These are phyloP conservation scores for Pristionchus exspectatus DNA, from an alignment of 2,888 invertebrate species.

Conservation along the genomic window DNA sequence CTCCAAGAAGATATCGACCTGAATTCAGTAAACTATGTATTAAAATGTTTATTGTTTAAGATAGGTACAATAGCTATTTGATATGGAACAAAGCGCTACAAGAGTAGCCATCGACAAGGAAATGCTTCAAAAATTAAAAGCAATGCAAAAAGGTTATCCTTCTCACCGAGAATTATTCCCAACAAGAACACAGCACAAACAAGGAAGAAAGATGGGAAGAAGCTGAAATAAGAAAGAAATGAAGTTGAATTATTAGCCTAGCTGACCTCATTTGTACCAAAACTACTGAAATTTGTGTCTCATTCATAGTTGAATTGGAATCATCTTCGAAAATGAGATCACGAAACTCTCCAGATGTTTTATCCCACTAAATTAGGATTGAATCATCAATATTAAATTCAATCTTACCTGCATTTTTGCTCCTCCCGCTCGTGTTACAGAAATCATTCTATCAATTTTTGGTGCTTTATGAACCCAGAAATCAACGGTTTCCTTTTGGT, in stretches of 20 bases:
- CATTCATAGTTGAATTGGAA: neutral
- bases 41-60: neutral
- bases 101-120: too few relatives aligned
- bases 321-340: constrained; percentile 33
- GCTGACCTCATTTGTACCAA: neutral
- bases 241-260: neutral
- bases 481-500: constrained; percentile 47
- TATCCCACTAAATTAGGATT: neutral
- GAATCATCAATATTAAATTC: neutral
- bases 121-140: too few relatives aligned
- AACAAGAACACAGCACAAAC: neutral
- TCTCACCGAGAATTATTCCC: constrained; percentile 34
- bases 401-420: constrained; percentile 19
- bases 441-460: constrained; percentile 45
- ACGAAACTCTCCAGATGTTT: constrained; percentile 18
- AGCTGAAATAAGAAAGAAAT: neutral
- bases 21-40: neutral
- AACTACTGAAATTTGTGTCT: neutral
- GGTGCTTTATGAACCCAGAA: constrained; percentile 51
- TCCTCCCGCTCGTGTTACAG: constrained; percentile 26
- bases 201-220: constrained; percentile 46
- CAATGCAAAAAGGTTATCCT: too few relatives aligned
- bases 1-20: neutral
- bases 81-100: neutral
- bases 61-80: too few relatives aligned